Base-by-base conservation (phyloP, 2,797 vertebrate species). In the Paedocypris micromegethes region DNA sequence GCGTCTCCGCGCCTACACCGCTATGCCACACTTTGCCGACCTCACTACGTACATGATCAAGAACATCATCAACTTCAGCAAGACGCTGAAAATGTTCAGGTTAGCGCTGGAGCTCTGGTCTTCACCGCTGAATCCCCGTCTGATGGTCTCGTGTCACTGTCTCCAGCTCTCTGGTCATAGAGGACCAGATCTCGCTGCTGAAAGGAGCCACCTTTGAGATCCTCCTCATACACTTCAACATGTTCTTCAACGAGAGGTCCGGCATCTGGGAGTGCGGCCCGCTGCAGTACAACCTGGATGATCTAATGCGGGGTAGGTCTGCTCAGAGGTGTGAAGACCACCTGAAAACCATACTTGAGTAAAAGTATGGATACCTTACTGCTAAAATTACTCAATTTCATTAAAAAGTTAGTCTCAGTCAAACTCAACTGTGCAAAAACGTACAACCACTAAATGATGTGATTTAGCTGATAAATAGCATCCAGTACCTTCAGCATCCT, bases 1-100 rank as follows among this genome's bases (percentile, higher is more conserved):
- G 3, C 50, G 4, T 6, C 0, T n/a, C 7, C 1, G 0, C 0
- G 45, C 79, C 64, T 90, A 86, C 68, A 85, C 84, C 3, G 80
- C 80, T 48, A 81, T 89, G 9, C 86, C 88, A 0, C 88, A 90
- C 41, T 0, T 89, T 3, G 58, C 77, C 3, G 88, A 89, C 81
- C 83, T 89, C 66, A 78, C 75, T 5, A 88, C 88, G 0, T 85
- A 86, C 79, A 89, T 89, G 86, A 86, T 89, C 75, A 84, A 89
- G 72, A 83, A 87, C 40, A 67, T 88, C 68, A 89, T 88, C 48
- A 74, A 73, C 58, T 89, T 85, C 62, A 83, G 88, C 75, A 90
- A 89, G 76, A 74, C 75, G 47, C 82, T 89, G 3, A 38, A 9
- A 42, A 67, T 72, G 58, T 90, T 90, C 79, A 80, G 81, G 88